Conservation (phyloP, 2,113 vertebrate genomes). For the Microtus oregoni region DNA sequence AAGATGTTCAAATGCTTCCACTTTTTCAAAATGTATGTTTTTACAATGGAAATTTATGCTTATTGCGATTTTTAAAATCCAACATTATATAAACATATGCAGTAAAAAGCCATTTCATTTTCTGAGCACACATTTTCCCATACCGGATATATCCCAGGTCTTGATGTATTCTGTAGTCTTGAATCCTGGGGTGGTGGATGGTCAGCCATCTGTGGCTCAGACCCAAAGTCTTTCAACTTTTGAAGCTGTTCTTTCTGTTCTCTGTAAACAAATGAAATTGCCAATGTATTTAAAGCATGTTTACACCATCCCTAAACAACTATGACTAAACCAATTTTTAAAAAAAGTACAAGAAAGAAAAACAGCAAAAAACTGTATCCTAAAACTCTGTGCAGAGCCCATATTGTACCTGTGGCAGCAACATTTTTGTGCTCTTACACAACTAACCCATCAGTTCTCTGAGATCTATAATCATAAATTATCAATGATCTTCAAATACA, state of each 20-base stretch:
- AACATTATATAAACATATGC: slow-evolving; percentile 4
- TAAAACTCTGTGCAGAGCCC: not conserved
- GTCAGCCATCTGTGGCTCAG: slow-evolving; percentile 83
- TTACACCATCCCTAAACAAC: slow-evolving; percentile 58
- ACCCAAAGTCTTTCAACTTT: slow-evolving; percentile 88
- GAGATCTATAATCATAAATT: slow-evolving; percentile 32
- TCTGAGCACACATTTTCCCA: slow-evolving; percentile 65
- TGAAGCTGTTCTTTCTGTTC: slow-evolving; percentile 91
- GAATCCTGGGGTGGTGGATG: slow-evolving; percentile 82
- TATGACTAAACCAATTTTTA: not conserved
- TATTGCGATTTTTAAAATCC: slow-evolving; percentile 12
- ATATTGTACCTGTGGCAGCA: not conserved
- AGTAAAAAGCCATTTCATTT: slow-evolving; percentile 34
- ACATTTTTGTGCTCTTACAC: not conserved
- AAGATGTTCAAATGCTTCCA: slow-evolving; percentile 54
- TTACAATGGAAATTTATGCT: slow-evolving; percentile 42
- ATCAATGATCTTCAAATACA: slow-evolving; percentile 25
- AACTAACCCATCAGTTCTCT: slow-evolving; percentile 37
- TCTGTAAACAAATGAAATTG: slow-evolving; percentile 83
- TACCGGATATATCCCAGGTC: slow-evolving; percentile 88
- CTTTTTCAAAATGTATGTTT: slow-evolving; percentile 44
- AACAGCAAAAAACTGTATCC: not conserved
- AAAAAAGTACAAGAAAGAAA: not conserved
- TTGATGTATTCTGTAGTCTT: slow-evolving; percentile 82
- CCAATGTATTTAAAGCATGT: slow-evolving; percentile 63